Base-by-base conservation (phyloP, 2,113 vertebrate species). In the Pelodiscus sinensis region DNA sequence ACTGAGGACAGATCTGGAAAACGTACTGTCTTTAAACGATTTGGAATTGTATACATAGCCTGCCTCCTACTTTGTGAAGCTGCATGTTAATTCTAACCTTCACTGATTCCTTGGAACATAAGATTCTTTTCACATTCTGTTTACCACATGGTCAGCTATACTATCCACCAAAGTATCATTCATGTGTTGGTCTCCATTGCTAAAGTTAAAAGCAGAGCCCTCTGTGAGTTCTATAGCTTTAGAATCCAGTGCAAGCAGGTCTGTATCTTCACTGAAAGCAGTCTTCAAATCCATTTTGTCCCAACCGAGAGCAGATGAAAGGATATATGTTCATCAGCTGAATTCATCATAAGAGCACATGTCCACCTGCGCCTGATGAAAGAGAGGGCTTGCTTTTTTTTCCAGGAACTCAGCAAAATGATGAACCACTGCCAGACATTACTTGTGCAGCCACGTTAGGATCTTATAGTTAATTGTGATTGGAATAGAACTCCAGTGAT, bases 401-500 rank as follows among this genome's bases (percentile, higher is more conserved):
- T 44, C 44, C 86, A 93, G 89, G 86, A 94, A 35, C 29, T 84
- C 77, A 38, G 50, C 78, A 52, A 88, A 77, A 27, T 88, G 62
- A 4, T 78, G 81, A 54, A 81, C 86, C 77, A 85, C 57, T 95
- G 29, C 12, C 78, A 91, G 57, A 11, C 88, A 88, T 81, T 93
- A 88, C 80, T 88, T 55, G 90, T 54, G 35, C 13, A 90, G 60
- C 2, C 65, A 92, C 83, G n/a, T 87, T 50, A 92, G 91, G 83
- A 54, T 86, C 90, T 89, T 86, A 8, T 81, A 0, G 2, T 79
- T 84, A 56, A 31, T 21, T 19, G 19, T 90, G 19, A 68, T 38
- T 78, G 68, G 87, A 92, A 78, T 35, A 89, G 52, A 94, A 86
- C 60, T 5, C 60, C 81, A 86, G 3, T 87, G 50, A 94, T 87